Evolutionary conservation across 2,113 vertebrate species (phyloP).

Genomic region (Hucho hucho): DNA sequence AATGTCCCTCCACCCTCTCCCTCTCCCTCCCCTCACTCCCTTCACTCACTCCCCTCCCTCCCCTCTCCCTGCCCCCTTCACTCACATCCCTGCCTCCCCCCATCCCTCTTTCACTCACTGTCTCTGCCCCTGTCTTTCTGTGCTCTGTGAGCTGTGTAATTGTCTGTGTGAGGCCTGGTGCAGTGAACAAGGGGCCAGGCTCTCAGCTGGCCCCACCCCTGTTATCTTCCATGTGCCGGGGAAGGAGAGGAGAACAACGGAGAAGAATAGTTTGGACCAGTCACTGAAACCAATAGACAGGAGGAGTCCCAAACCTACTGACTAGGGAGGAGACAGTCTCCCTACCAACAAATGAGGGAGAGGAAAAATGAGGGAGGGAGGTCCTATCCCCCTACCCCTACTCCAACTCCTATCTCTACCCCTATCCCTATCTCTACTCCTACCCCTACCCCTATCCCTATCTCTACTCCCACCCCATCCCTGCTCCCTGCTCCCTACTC

Average conservation of each 20-base stretch:
- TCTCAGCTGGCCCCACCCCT: constrained; percentile 76
- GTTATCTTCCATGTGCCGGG: constrained; percentile 76
- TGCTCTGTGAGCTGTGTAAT: constrained; percentile 82
- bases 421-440: too few species aligned
- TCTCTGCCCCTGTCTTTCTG: constrained; percentile 68
- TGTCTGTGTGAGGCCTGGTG: constrained; percentile 80
- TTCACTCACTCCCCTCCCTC: background rate
- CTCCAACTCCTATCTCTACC: too few species aligned
- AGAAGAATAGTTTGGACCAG: constrained; percentile 80
- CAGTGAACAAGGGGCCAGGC: constrained; percentile 79
- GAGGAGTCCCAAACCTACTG: background rate
- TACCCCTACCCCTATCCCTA: too few species aligned
- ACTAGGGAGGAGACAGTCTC: too few species aligned
- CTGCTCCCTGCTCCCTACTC: too few species aligned
- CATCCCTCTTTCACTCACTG: constrained; percentile 59
- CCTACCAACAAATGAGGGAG: too few species aligned
- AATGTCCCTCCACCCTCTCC: background rate
- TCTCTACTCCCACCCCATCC: too few species aligned
- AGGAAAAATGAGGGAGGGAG: too few species aligned
- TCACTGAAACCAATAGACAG: constrained; percentile 83
- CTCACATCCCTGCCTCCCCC: constrained; percentile 47
- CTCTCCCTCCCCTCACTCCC: background rate
- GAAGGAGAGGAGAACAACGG: constrained; percentile 62
- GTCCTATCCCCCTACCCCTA: too few species aligned
- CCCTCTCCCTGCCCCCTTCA: constrained; percentile 43